These are phyloP conservation scores for Pachydiplax longipennis DNA, from an alignment of 2,888 invertebrate species.

Conservation along the genomic window DNA sequence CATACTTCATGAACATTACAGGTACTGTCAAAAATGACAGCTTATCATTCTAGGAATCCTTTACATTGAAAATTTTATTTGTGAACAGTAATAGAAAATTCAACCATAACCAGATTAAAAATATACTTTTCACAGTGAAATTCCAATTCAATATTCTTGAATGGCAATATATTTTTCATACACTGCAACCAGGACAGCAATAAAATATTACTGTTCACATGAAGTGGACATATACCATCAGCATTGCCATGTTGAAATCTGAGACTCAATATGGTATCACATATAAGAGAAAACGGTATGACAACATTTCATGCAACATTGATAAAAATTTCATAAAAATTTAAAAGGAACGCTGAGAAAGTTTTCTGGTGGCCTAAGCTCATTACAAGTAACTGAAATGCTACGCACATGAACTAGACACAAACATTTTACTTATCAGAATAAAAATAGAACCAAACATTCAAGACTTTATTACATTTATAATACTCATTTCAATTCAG, in stretches of 20 bases:
- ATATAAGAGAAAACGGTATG: not conserved
- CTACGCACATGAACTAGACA: not conserved
- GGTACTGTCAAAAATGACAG: too few relatives aligned
- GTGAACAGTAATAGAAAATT: not conserved
- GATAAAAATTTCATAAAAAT: not conserved
- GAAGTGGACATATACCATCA: not conserved
- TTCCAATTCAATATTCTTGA: constrained; percentile 4
- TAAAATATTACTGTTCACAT: constrained; percentile 17
- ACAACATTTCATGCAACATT: not conserved
- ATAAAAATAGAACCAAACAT: not conserved
- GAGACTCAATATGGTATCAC: not conserved
- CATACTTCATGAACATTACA: not conserved
- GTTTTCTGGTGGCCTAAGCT: not conserved
- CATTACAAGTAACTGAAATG: not conserved
- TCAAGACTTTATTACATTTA: not conserved
- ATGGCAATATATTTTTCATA: not conserved
- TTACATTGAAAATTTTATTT: not conserved
- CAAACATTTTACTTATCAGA: not conserved
- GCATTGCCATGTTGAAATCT: not conserved
- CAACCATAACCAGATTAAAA: not conserved
- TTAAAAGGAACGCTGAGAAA: not conserved
- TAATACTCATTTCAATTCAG: too few relatives aligned
- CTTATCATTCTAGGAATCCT: not conserved
- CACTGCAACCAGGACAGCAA: not conserved
- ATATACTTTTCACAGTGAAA: constrained; percentile 10